phyloP scores from a whole-genome alignment of 2,888 invertebrate species.

The Agrenia bidenticulata region DNA sequence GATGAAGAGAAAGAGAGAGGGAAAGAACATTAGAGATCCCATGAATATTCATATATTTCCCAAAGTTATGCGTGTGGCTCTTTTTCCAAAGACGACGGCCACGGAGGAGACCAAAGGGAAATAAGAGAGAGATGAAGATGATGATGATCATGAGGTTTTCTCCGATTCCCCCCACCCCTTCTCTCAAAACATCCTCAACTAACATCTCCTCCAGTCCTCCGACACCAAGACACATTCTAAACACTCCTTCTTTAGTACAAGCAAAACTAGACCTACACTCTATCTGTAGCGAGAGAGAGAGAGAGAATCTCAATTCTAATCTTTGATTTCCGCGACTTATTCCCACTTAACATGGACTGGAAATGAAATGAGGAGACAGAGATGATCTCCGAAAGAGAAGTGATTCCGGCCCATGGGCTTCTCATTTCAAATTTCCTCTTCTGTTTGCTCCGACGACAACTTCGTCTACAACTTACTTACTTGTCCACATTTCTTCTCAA shows the following conservation, averaged over 20 bases:
- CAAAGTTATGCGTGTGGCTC: conserved; percentile 41
- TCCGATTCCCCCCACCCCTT: conserved; percentile 4
- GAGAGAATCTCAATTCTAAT: conserved; percentile 44
- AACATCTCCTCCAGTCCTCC: not conserved
- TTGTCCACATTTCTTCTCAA: not conserved
- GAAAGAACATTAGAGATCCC: conserved; percentile 44
- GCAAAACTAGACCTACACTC: too few relatives aligned
- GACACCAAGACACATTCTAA: too few relatives aligned
- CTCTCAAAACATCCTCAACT: not conserved
- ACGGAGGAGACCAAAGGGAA: not conserved
- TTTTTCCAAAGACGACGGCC: conserved; percentile 41
- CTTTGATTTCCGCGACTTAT: conserved; percentile 49
- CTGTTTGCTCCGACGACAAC: conserved; percentile 23
- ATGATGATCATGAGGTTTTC: conserved; percentile 16
- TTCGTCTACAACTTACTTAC: not conserved
- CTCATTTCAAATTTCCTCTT: conserved; percentile 22
- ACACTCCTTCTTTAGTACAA: too few relatives aligned
- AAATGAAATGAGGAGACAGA: conserved; percentile 39
- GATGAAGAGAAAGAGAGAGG: conserved; percentile 28
- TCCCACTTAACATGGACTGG: conserved; percentile 38
- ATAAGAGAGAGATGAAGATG: conserved; percentile 27
- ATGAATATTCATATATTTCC: conserved; percentile 53
- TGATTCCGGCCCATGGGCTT: conserved; percentile 41
- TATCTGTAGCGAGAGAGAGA: too few relatives aligned
- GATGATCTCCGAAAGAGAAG: conserved; percentile 38